Base-by-base conservation (phyloP, 2,888 invertebrate genomes). In the Megamerina dolium region DNA sequence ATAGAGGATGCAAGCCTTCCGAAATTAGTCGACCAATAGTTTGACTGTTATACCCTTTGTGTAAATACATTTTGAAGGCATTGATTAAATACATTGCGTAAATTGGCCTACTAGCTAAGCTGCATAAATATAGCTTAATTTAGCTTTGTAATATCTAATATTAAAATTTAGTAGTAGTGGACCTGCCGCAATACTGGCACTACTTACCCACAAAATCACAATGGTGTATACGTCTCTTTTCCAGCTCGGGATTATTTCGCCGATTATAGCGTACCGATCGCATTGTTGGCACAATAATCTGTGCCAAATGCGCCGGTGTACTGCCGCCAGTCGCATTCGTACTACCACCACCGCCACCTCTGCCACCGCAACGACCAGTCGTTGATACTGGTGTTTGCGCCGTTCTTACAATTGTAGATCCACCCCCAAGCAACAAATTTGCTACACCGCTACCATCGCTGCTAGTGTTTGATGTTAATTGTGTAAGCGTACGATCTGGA, bases 201-300 rank as follows among this genome's bases (percentile, higher is more conserved):
- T 27, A 69, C 77, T 77, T 73, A 89, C 90, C 90, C 70, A 89
- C 83, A 73, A 90, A 95, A 77, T 93, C 90, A 76, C 96, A 96
- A 73, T 90, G 93, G 70, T 96, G 95, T 60, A 95, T 93, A 64
- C 96, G 76, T 57, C 95, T 77, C 72, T 95, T 95, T 72, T 96
- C 95, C 58, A 96, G 74, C 70, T 96, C 95, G 1, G 95, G 95
- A 74, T 96, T 96, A 73, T 95, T 95, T 66, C 94, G 79, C 54
- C 95, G 77, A 75, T 95, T 95, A 75, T 91, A 94, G 65, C 87
- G 89, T 52, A 78, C 69, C 20, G 74, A 67, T 51, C 70, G 63
- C 19, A 69, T 61, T 20, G 50, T 39, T 16, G 59, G 58, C 45
- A 64, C 62, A 48, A 68, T 69, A 38, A 68, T 55, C 39, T 63